A percentile compares a stretch with the other conserved stretches of the same genome.
These are phyloP conservation scores for Ptilorrhoa leucosticta DNA, from an alignment of 2,113 vertebrate genomes.

Conservation along the genomic window DNA sequence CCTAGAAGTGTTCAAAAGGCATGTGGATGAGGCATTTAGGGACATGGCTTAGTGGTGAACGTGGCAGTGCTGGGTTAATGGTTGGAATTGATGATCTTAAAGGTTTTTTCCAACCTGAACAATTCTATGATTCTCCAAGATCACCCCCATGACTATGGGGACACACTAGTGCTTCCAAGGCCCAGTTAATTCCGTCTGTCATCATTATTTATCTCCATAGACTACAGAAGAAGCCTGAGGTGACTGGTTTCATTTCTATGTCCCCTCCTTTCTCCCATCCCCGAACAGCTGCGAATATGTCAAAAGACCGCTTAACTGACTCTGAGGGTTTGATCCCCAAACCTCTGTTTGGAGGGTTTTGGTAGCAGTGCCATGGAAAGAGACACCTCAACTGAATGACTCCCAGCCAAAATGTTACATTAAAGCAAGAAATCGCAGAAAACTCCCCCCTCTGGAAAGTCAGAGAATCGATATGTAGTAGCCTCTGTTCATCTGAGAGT, in stretches of 20 bases:
- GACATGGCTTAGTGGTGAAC: neutral
- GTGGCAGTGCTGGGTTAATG: neutral
- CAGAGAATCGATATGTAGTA: neutral
- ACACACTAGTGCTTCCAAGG: neutral
- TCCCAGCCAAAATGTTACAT: neutral
- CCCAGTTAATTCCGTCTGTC: neutral
- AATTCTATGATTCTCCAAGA: neutral
- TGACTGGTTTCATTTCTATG: neutral
- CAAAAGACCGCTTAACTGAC: neutral
- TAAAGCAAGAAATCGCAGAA: neutral
- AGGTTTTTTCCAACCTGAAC: neutral
- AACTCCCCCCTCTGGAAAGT: neutral
- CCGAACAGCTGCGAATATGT: neutral
- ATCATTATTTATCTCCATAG: neutral
- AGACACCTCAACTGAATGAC: neutral
- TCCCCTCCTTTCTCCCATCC: neutral
- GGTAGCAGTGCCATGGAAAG: neutral
- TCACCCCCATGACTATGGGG: neutral
- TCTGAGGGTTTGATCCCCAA: neutral
- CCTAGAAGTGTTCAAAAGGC: neutral
- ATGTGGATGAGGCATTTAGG: neutral
- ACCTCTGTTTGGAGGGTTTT: neutral
- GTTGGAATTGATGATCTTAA: neutral
- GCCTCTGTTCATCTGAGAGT: neutral
- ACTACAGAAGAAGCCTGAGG: neutral